Percentiles rank a stretch among this genome's conserved stretches.
These are phyloP conservation scores for Aplocera efformata DNA, from an alignment of 2,888 invertebrate genomes.

Conservation along the genomic window DNA sequence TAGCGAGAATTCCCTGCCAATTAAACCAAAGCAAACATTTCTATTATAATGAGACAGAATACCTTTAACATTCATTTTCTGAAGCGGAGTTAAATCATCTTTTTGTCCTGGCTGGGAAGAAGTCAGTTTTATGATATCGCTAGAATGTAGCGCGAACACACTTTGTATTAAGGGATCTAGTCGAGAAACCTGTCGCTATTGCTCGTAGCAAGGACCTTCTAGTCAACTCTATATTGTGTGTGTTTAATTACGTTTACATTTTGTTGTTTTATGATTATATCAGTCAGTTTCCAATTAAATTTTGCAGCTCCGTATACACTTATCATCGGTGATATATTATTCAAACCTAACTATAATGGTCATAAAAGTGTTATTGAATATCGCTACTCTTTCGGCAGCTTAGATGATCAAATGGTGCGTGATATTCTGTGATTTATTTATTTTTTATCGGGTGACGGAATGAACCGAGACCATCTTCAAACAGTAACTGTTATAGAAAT, in stretches of 20 bases:
- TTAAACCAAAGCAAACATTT: conserved; percentile 3
- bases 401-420: too few relatives aligned
- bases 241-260: background rate
- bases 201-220: conserved; percentile 41
- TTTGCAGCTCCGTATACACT: too few relatives aligned
- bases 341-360: too few relatives aligned
- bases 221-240: conserved; percentile 16
- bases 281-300: too few relatives aligned
- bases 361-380: too few relatives aligned
- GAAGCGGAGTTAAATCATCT: conserved; percentile 7
- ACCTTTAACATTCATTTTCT: conserved; percentile 2
- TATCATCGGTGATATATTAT: too few relatives aligned
- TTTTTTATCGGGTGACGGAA: too few relatives aligned
- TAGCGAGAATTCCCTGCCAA: conserved; percentile 2
- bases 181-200: conserved; percentile 49
- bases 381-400: too few relatives aligned
- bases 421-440: too few relatives aligned
- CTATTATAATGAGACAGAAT: conserved; percentile 9
- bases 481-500: too few relatives aligned
- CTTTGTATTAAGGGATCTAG: conserved; percentile 29
- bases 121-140: conserved; percentile 18
- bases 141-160: conserved; percentile 27
- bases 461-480: too few relatives aligned
- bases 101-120: conserved; percentile 14
- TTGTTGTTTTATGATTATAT: too few relatives aligned